Percentiles rank a stretch among this genome's conserved stretches.
Conservation (phyloP, 2,888 invertebrate species). For the Apoda limacodes region DNA sequence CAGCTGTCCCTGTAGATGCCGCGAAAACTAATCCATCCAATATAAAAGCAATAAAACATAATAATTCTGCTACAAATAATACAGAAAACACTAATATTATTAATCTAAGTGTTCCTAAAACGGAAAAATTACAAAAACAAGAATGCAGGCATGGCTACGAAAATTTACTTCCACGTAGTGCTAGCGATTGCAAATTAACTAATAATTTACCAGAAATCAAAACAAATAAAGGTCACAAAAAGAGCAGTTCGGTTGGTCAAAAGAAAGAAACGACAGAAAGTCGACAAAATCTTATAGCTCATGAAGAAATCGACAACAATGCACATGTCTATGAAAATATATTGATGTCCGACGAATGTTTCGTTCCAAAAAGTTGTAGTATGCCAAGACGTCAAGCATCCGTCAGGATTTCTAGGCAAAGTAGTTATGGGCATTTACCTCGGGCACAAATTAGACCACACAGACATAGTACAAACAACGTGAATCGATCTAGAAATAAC, state of each 20-base stretch:
- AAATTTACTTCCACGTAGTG: constrained; percentile 52
- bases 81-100: constrained; percentile 25
- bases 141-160: constrained; percentile 45
- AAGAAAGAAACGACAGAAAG: constrained; percentile 57
- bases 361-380: constrained; percentile 54
- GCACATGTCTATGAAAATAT: constrained; percentile 62
- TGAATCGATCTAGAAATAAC: constrained; percentile 36
- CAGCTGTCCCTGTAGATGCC: constrained; percentile 30
- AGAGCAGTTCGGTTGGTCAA: constrained; percentile 60
- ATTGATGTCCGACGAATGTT: constrained; percentile 31
- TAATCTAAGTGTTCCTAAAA: constrained; percentile 28
- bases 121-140: constrained; percentile 31
- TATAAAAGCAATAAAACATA: constrained; percentile 37
- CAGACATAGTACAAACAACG: constrained; percentile 43
- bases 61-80: constrained; percentile 33
- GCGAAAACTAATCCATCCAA: constrained; percentile 35
- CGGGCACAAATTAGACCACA: constrained; percentile 46
- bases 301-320: constrained; percentile 43
- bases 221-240: constrained; percentile 43
- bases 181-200: constrained; percentile 54
- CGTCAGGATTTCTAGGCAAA: constrained; percentile 44
- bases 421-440: constrained; percentile 52
- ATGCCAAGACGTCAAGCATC: constrained; percentile 55
- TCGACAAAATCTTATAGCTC: constrained; percentile 54
- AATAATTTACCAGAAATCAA: constrained; percentile 42